Evolutionary conservation across 2,113 vertebrate species (phyloP).

Genomic region (Vulpes vulpes): DNA sequence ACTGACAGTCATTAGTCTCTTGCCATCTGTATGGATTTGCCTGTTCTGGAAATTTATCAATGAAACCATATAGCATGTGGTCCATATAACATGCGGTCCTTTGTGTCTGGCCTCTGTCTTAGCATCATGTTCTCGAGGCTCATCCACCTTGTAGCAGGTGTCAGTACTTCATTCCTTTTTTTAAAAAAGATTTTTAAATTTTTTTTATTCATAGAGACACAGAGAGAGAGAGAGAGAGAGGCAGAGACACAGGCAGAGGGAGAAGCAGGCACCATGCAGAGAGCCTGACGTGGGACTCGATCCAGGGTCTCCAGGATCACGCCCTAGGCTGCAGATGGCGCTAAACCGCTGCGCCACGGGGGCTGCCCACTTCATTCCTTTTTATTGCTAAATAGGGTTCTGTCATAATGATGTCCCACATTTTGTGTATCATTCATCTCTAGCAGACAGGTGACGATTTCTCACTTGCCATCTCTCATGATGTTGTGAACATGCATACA

Average conservation of each 20-base stretch:
- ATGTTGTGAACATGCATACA: neutral
- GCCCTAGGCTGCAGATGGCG: too few species aligned
- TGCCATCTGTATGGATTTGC: neutral
- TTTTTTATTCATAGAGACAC: too few species aligned
- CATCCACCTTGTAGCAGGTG: neutral
- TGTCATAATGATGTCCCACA: neutral
- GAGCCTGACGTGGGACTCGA: too few species aligned
- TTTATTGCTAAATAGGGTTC: neutral
- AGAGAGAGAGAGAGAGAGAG: too few species aligned
- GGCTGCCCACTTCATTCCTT: neutral
- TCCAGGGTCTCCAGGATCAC: too few species aligned
- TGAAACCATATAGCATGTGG: neutral
- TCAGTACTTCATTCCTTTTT: neutral
- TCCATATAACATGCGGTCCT: neutral
- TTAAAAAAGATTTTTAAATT: too few species aligned
- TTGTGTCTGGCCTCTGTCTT: neutral
- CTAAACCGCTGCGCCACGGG: too few species aligned
- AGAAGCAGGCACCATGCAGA: too few species aligned
- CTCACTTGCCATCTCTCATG: neutral
- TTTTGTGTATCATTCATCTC: neutral
- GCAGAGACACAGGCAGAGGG: too few species aligned
- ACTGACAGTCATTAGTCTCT: neutral
- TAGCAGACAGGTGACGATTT: neutral
- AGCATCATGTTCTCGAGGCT: neutral
- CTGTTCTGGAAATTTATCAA: neutral